A percentile compares a stretch with the other conserved stretches of the same genome.
Evolutionary conservation across 2,113 vertebrate species (phyloP).

Genomic region (Pygoscelis antarcticus): DNA sequence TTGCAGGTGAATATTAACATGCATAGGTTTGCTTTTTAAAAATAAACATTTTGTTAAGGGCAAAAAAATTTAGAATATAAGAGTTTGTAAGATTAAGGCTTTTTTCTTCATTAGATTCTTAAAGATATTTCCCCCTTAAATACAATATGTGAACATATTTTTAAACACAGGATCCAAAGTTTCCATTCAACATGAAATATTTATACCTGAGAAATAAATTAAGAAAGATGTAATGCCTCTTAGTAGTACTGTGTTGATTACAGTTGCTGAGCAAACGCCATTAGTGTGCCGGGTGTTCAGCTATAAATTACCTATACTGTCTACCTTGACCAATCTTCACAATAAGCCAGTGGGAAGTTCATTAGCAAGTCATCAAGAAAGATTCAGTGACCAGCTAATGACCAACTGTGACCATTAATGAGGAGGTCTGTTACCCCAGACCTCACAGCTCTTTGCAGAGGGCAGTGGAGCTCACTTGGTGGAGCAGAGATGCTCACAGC

Average conservation of each 20-base stretch:
- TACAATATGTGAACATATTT: background rate
- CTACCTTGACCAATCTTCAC: conserved; percentile 4
- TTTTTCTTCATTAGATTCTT: background rate
- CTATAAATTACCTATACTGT: conserved; percentile 35
- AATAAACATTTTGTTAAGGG: background rate
- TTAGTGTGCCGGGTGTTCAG: background rate
- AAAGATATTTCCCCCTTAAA: background rate
- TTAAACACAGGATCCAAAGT: background rate
- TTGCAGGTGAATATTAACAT: background rate
- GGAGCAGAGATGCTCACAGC: background rate
- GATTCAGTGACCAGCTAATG: conserved; percentile 1
- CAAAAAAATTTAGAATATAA: background rate
- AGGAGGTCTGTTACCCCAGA: background rate
- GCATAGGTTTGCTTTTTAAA: background rate
- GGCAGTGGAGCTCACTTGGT: background rate
- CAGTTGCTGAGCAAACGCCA: background rate
- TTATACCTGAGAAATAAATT: conserved; percentile 3
- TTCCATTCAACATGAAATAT: background rate
- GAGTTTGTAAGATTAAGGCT: background rate
- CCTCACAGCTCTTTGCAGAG: background rate
- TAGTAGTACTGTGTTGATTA: background rate
- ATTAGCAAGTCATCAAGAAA: conserved; percentile 30
- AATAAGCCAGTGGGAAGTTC: conserved; percentile 24
- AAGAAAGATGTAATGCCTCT: background rate
- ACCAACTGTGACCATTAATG: background rate